A percentile compares a stretch with the other conserved stretches of the same genome.
Evolutionary conservation across 2,797 vertebrate species (phyloP).

Genomic region (Champsocephalus gunnari): DNA sequence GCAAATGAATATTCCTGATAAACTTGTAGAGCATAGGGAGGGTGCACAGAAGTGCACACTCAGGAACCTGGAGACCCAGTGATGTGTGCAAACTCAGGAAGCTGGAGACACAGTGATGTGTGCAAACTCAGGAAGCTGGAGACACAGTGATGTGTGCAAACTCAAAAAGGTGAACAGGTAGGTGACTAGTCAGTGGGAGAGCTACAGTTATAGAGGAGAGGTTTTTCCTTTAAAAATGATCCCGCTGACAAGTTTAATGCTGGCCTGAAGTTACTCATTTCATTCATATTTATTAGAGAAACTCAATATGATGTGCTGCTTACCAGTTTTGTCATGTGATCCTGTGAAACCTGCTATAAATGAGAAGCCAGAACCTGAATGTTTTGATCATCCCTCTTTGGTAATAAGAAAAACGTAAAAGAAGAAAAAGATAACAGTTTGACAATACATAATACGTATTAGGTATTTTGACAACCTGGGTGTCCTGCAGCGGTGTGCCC

Average conservation of each 20-base stretch:
- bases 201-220: not conserved
- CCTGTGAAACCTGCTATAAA: not conserved
- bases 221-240: too few relatives aligned
- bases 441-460: too few relatives aligned
- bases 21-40: not conserved
- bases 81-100: slow-evolving; percentile 6
- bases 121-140: slow-evolving; percentile 10
- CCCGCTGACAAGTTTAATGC: not conserved
- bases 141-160: slow-evolving; percentile 24
- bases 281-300: not conserved
- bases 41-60: slow-evolving; percentile 4
- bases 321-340: not conserved
- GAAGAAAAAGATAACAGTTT: too few relatives aligned
- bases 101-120: not conserved
- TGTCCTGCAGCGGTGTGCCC: slow-evolving; percentile 2
- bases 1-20: not conserved
- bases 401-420: too few relatives aligned
- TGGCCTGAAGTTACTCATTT: not conserved
- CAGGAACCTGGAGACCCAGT: not conserved
- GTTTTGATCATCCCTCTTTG: too few relatives aligned
- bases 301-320: not conserved
- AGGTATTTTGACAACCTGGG: slow-evolving; percentile 6
- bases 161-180: slow-evolving; percentile 18
- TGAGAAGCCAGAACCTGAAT: not conserved
- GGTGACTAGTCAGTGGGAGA: not conserved